Base-by-base conservation (phyloP, 2,113 vertebrate species). In the Pangasianodon gigas region DNA sequence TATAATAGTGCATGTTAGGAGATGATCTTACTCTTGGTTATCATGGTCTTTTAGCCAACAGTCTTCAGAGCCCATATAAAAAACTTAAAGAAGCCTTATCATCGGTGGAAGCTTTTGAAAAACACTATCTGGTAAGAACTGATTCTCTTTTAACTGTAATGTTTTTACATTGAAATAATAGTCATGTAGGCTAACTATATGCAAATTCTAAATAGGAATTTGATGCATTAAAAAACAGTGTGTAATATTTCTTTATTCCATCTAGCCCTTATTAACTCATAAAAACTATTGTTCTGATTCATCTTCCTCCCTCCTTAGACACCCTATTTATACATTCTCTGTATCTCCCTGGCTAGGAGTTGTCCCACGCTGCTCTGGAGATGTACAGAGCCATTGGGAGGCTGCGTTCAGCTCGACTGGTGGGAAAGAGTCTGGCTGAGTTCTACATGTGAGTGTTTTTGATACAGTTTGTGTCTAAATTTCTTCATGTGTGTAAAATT, bases 41-140 rank as follows among this genome's bases (percentile, higher is more conserved):
- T 88, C 29, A 24, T 90, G 88, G 91, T 90, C 92, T 93, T 92
- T 91, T 95, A 99, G 98, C 96, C 18, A 97, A 95, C 94, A 97
- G 97, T 91, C 96, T 97, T 91, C 98, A 99, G 95, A 99, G 98
- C 93, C 98, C 98, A 8, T 99, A 99, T 82, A 99, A 99, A 94
- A 99, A 98, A 93, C 97, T 99, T 74, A 98, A 97, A 92, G 98
- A 99, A 94, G 98, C 98, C 10, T 94, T 99, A 90, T 99, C 98
- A 0, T 99, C 98, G 2, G 97, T 99, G 86, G 98, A 99, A 94
- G 96, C 98, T 81, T 99, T 99, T 95, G 98, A 99, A 94, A 98
- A 97, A 91, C 98, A 99, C 93, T 99, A 99, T 93, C 96, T 99
- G 93, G 98, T 99, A 94, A 97, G 97, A 48, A 74, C 51, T 19